Conservation (phyloP, 1,140 invertebrate species). For the Achroia grisella region DNA sequence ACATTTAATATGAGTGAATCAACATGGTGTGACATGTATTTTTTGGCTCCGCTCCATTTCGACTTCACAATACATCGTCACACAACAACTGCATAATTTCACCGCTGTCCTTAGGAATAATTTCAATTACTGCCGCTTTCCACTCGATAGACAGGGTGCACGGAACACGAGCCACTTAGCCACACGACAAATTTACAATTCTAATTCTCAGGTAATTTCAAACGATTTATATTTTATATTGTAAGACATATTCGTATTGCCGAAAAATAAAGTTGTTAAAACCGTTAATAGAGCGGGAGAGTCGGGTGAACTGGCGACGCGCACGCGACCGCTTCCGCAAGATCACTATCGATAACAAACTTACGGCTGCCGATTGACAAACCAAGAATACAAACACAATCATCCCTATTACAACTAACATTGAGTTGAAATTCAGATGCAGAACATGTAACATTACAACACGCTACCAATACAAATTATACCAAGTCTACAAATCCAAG, state of each 20-base stretch:
- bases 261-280: conserved; percentile 59
- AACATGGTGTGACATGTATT: background rate
- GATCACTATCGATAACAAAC: conserved; percentile 52
- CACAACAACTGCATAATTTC: conserved; percentile 4
- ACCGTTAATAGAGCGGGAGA: conserved; percentile 21
- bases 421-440: conserved; percentile 6
- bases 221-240: conserved; percentile 32
- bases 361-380: conserved; percentile 24
- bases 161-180: conserved; percentile 17
- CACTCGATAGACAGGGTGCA: conserved; percentile 10
- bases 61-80: background rate
- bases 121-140: conserved; percentile 9
- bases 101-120: conserved; percentile 5
- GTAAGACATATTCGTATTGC: conserved; percentile 26
- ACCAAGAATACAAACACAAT: conserved; percentile 5
- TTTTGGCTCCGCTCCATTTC: background rate
- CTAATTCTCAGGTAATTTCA: conserved; percentile 28
- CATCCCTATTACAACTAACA: conserved; percentile 1
- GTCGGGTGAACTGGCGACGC: conserved; percentile 10
- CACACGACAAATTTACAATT: conserved; percentile 36
- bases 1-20: too few species aligned
- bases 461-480: background rate
- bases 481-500: conserved; percentile 14
- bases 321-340: conserved; percentile 40
- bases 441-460: background rate